phyloP scores from a whole-genome alignment of 2,113 vertebrate genomes.

The Mohoua ochrocephala region DNA sequence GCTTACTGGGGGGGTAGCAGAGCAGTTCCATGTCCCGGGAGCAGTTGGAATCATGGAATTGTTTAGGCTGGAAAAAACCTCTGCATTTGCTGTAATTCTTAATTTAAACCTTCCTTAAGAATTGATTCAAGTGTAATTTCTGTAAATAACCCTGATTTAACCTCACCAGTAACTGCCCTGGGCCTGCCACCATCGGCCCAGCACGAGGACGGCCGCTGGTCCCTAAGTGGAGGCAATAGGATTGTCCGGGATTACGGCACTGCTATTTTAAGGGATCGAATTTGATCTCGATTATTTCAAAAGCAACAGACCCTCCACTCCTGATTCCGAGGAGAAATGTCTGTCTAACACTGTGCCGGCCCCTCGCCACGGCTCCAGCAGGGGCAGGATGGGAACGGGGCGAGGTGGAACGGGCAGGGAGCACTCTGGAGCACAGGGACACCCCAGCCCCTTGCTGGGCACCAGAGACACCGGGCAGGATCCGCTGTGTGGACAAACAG shows the following conservation, averaged over 20 bases:
- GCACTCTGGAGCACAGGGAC: neutral
- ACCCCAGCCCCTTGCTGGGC: neutral
- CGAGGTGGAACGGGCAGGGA: neutral
- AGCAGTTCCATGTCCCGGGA: neutral
- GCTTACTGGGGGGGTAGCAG: too few relatives aligned
- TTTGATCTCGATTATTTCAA: neutral
- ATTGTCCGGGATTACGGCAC: neutral
- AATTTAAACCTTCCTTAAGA: neutral
- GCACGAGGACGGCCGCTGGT: neutral
- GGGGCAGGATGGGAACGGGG: neutral
- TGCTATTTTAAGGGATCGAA: neutral
- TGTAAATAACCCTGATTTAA: neutral
- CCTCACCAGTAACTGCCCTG: neutral
- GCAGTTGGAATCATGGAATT: neutral
- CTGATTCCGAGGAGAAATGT: neutral
- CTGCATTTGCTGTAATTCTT: accelerated
- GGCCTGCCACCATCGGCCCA: neutral
- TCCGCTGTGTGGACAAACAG: neutral
- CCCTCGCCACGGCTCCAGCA: accelerated
- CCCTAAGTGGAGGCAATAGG: neutral
- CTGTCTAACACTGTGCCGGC: accelerated
- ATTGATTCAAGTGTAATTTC: neutral
- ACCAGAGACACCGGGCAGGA: neutral
- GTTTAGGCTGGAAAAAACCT: neutral
- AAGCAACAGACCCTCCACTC: neutral